A percentile compares a stretch with the other conserved stretches of the same genome.
Evolutionary conservation across 1,140 invertebrate species (phyloP).

Genomic region (Scaptomyza pallida): DNA sequence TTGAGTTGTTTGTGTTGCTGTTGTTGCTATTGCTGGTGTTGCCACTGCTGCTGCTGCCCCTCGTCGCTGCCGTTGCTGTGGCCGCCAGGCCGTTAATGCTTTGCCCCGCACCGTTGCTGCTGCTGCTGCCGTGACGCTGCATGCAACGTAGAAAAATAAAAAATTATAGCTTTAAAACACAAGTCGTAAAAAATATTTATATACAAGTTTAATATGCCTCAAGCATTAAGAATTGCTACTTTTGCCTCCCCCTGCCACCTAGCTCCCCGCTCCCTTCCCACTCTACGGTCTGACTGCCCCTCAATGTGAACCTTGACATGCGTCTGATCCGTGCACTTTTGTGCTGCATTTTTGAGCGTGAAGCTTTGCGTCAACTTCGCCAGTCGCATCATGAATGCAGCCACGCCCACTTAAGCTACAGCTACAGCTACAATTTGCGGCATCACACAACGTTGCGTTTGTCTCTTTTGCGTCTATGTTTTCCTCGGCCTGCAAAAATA

Average conservation of each 20-base stretch:
- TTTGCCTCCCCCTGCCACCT: neutral
- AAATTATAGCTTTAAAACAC: neutral
- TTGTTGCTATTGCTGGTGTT: slow-evolving; percentile 14
- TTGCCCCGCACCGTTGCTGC: slow-evolving; percentile 39
- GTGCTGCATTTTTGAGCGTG: slow-evolving; percentile 63
- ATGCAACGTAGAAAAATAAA: neutral
- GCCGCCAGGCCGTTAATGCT: slow-evolving; percentile 67
- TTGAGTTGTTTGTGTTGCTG: slow-evolving; percentile 21
- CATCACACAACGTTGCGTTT: slow-evolving; percentile 4
- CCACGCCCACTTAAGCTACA: slow-evolving; percentile 47
- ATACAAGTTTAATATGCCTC: neutral
- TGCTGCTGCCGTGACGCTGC: slow-evolving; percentile 67
- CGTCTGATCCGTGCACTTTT: slow-evolving; percentile 60
- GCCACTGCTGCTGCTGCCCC: slow-evolving; percentile 34
- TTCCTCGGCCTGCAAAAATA: slow-evolving; percentile 31
- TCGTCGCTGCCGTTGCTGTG: slow-evolving; percentile 54
- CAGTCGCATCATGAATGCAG: slow-evolving; percentile 71
- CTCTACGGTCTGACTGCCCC: neutral
- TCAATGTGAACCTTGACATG: slow-evolving; percentile 55
- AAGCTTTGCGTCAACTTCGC: slow-evolving; percentile 71
- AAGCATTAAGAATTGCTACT: too few species aligned
- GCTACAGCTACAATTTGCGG: slow-evolving; percentile 22
- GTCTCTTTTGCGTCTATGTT: too few species aligned
- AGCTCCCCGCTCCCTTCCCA: neutral
- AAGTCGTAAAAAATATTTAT: neutral